These are phyloP conservation scores for Cyclura pinguis DNA, from an alignment of 2,797 vertebrate genomes.

Conservation along the genomic window DNA sequence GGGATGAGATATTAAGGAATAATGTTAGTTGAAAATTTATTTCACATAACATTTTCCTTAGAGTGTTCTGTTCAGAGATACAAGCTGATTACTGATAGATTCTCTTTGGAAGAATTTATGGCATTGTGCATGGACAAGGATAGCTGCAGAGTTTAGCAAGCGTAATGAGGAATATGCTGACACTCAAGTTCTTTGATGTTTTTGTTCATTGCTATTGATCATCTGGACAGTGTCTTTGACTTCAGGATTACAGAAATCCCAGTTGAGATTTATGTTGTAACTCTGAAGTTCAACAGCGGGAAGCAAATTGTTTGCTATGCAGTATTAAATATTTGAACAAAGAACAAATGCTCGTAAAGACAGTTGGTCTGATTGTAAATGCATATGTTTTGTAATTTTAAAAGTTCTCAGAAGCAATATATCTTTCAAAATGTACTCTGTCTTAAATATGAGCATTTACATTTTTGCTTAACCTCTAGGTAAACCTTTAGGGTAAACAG, in stretches of 20 bases:
- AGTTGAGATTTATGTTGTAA: slow-evolving; percentile 22
- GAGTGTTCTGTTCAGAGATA: background rate
- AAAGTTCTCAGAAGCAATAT: background rate
- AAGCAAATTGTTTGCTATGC: background rate
- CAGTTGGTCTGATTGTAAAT: background rate
- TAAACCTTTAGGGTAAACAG: no score
- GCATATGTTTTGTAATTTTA: accelerated
- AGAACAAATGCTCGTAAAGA: background rate
- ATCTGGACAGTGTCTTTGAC: slow-evolving; percentile 49
- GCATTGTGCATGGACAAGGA: slow-evolving; percentile 29
- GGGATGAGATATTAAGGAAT: background rate
- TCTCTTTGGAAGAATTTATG: slow-evolving; percentile 45
- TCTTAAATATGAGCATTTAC: background rate
- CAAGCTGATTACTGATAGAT: slow-evolving; percentile 37
- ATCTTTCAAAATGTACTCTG: slow-evolving; percentile 2
- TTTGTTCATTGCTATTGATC: slow-evolving; percentile 46
- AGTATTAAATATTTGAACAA: background rate
- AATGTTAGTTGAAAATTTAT: slow-evolving; percentile 2
- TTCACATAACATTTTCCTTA: background rate
- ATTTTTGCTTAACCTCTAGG: no score
- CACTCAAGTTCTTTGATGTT: slow-evolving; percentile 42
- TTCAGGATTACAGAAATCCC: slow-evolving; percentile 19
- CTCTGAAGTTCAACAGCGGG: slow-evolving; percentile 5
- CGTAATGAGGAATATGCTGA: slow-evolving; percentile 17
- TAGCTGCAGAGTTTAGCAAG: slow-evolving; percentile 3